A percentile compares a stretch with the other conserved stretches of the same genome.
These are phyloP conservation scores for Tolmerus cingulatus DNA, from an alignment of 2,888 invertebrate genomes.

Conservation along the genomic window DNA sequence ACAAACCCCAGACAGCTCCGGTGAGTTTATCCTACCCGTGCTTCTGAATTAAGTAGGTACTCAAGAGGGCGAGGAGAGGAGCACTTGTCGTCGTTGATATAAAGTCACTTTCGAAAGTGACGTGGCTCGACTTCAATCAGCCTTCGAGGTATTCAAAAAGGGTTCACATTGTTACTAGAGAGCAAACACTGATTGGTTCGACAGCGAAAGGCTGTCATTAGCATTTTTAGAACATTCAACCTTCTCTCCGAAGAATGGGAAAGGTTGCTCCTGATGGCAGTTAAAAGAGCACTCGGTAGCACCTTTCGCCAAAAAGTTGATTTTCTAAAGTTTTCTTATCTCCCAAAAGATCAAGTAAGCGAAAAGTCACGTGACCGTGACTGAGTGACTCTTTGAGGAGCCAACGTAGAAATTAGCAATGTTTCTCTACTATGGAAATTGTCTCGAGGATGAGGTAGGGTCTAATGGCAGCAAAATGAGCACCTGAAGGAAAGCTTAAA, in stretches of 20 bases:
- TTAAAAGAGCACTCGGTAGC: background rate
- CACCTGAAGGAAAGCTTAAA: constrained; percentile 23
- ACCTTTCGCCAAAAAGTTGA: background rate
- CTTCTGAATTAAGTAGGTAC: background rate
- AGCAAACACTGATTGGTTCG: constrained; percentile 44
- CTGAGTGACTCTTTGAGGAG: background rate
- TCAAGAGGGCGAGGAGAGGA: background rate
- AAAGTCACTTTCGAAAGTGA: background rate
- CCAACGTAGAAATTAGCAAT: constrained; percentile 15
- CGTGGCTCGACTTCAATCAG: constrained; percentile 20
- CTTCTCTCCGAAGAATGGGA: background rate
- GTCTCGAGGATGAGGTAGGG: background rate
- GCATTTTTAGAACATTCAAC: constrained; percentile 37
- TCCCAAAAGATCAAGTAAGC: background rate
- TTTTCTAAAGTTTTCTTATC: constrained; percentile 1
- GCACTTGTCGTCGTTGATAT: background rate
- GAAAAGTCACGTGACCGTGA: constrained; percentile 16
- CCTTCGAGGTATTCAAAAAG: constrained; percentile 36
- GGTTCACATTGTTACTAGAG: constrained; percentile 36
- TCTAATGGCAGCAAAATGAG: background rate
- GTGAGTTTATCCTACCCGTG: background rate
- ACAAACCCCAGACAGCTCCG: background rate
- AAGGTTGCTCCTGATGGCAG: background rate
- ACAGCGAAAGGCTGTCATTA: constrained; percentile 30
- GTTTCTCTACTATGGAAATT: constrained; percentile 19